Conservation (phyloP, 2,888 invertebrate species). For the Drosophila ustulata region DNA sequence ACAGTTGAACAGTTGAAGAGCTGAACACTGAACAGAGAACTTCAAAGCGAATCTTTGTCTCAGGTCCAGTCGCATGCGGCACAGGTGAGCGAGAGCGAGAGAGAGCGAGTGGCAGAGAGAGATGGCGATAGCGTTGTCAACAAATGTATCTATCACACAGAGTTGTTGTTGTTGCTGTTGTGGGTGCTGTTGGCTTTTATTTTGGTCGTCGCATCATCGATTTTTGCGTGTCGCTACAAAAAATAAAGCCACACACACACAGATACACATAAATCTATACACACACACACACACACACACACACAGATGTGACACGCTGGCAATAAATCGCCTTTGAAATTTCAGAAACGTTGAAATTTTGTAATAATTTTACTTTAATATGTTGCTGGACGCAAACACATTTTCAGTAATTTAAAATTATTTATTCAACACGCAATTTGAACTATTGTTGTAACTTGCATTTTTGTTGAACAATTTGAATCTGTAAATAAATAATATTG, state of each 20-base stretch:
- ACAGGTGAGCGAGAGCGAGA: slow-evolving; percentile 2
- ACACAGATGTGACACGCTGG: slow-evolving; percentile 38
- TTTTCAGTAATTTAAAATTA: no score
- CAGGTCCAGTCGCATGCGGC: slow-evolving; percentile 36
- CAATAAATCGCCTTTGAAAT: slow-evolving; percentile 75
- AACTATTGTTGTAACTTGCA: no score
- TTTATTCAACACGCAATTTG: no score
- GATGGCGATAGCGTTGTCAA: not conserved
- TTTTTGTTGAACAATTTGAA: no score
- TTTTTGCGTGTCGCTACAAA: slow-evolving; percentile 58
- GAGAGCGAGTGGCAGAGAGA: not conserved
- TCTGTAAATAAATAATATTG: no score
- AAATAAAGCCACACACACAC: slow-evolving; percentile 22
- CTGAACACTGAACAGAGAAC: slow-evolving; percentile 7
- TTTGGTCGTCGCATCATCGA: slow-evolving; percentile 76
- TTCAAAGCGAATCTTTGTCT: slow-evolving; percentile 35
- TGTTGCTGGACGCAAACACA: slow-evolving; percentile 11
- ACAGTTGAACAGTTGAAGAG: not conserved
- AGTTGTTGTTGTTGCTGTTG: slow-evolving; percentile 52
- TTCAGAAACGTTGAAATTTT: slow-evolving; percentile 36
- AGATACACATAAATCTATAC: slow-evolving; percentile 3
- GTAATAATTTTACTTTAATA: slow-evolving; percentile 2
- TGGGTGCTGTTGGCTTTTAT: slow-evolving; percentile 68
- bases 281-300: slow-evolving; percentile 3
- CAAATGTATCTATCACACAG: slow-evolving; percentile 47